Base-by-base conservation (phyloP, 2,888 invertebrate species). In the Prosapia bicincta region DNA sequence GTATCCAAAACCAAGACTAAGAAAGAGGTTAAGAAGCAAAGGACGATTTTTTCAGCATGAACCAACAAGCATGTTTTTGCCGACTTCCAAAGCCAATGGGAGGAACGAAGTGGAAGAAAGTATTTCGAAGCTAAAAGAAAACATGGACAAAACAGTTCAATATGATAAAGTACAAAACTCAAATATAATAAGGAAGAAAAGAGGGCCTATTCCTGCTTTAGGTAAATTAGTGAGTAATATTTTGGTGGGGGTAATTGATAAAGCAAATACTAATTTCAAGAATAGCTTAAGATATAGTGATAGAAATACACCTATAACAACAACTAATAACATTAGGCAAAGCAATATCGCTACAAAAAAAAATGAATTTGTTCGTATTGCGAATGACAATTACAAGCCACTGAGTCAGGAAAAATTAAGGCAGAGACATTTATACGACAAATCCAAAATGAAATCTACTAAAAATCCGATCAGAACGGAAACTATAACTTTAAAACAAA, bases 221-320 rank as follows among this genome's bases (percentile, higher is more conserved):
- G 74, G 74, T 23, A 69, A 74, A 66, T 5, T 74, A 30, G 74
- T 74, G 30, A 69, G 65, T 25, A 74, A 74, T 24, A 69, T 74
- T n/a, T 38, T 69, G 30, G 54, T 69, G 25, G 74, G 65, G 26
- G 30, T 65, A 1, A 69, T 74, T 54, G 69, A 26, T 24, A 69
- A 25, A 30, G 26, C 24, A 13, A 25, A 69, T 65, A 20, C 43
- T 30, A 68, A 68, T 30, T n/a, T n/a, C 3, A 26, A 32, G 6
- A 72, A 32, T n/a, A 67, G 66, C 32, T n/a, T 67, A 23, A 25
- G 24, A 23, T 25, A 72, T 30, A 66, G 25, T 15, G 66, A 54
- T 28, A 28, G 28, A 28, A 28, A 28, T 9, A 28, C 28, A 38
- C 38, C 38, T 38, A 15, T 38, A 13, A 20, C n/a, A 20, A 9